phyloP scores from a whole-genome alignment of 2,113 vertebrate species.

The Tetrao urogallus region DNA sequence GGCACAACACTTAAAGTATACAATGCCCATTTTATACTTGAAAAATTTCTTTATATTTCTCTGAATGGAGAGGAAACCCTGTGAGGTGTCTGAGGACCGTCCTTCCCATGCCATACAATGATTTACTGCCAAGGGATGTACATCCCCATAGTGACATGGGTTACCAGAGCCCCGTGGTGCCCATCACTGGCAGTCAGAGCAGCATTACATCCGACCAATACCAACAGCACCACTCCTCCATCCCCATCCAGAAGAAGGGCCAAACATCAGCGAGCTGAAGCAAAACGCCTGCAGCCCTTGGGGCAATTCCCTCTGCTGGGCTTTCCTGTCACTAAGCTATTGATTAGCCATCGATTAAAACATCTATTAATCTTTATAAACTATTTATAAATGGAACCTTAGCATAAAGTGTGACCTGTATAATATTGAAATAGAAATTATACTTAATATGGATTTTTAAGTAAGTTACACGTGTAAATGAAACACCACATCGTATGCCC shows the following conservation, averaged over 20 bases:
- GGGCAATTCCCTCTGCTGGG: slow-evolving; percentile 47
- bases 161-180: background rate
- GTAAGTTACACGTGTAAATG: background rate
- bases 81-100: background rate
- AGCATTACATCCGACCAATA: background rate
- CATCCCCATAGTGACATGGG: background rate
- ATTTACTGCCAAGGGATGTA: background rate
- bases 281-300: background rate
- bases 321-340: slow-evolving; percentile 42
- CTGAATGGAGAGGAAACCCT: background rate
- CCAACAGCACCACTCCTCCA: fast-evolving
- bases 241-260: background rate
- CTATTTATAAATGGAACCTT: slow-evolving; percentile 53
- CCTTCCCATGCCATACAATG: background rate
- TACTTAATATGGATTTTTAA: slow-evolving; percentile 52
- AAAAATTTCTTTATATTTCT: background rate
- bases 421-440: slow-evolving; percentile 48
- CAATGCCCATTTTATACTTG: background rate
- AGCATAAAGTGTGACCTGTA: slow-evolving; percentile 40
- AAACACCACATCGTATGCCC: background rate
- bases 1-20: background rate
- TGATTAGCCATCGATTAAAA: slow-evolving; percentile 50
- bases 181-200: background rate
- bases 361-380: slow-evolving; percentile 68
- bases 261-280: background rate